phyloP scores from a whole-genome alignment of 2,113 vertebrate species.

The Microtus pennsylvanicus region DNA sequence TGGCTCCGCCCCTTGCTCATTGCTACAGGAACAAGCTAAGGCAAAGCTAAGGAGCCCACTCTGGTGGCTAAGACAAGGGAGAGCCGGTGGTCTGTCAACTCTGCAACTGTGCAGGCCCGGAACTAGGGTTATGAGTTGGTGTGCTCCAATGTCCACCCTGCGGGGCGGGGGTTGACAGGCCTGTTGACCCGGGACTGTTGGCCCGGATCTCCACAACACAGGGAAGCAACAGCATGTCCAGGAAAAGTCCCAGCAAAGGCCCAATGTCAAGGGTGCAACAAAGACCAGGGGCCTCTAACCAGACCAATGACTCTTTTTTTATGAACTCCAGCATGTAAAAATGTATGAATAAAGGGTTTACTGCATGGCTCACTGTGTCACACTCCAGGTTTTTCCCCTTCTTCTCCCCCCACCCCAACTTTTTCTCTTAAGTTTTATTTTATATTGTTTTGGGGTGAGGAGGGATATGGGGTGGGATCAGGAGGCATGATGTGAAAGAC shows the following conservation, averaged over 20 bases:
- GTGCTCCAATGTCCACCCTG: too few relatives aligned
- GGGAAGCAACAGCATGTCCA: neutral
- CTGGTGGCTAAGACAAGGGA: too few relatives aligned
- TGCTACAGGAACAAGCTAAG: too few relatives aligned
- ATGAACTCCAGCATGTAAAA: neutral
- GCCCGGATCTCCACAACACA: neutral
- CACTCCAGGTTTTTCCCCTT: neutral
- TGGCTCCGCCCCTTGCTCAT: too few relatives aligned
- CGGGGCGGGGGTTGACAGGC: too few relatives aligned
- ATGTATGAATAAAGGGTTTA: neutral
- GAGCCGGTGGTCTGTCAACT: too few relatives aligned
- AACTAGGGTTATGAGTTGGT: too few relatives aligned
- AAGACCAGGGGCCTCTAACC: neutral
- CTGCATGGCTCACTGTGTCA: neutral
- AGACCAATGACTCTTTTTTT: neutral
- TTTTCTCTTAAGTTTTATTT: neutral
- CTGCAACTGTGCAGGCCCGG: too few relatives aligned
- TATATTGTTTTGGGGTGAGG: neutral
- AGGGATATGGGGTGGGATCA: neutral
- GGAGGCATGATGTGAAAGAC: neutral
- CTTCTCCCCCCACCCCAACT: rapidly evolving
- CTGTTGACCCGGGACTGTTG: neutral
- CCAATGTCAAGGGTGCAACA: neutral
- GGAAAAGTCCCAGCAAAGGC: neutral
- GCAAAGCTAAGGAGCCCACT: too few relatives aligned